Conservation (phyloP, 2,113 vertebrate genomes). For the Lagopus leucura region DNA sequence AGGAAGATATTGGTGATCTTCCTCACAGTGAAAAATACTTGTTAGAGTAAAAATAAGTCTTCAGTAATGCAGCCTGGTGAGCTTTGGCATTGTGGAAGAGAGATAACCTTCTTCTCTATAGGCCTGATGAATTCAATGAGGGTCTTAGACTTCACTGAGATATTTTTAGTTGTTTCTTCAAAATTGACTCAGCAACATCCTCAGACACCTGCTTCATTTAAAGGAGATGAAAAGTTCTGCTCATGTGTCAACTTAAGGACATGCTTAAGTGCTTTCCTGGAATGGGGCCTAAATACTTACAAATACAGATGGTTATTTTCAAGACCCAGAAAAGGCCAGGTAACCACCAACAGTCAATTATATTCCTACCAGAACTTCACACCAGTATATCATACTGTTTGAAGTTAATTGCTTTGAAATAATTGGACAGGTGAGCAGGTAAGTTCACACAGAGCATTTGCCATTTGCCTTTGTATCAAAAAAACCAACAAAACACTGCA, state of each 20-base stretch:
- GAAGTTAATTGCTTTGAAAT: constrained; percentile 73
- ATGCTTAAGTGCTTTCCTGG: constrained; percentile 11
- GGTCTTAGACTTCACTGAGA: background rate
- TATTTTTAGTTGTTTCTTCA: background rate
- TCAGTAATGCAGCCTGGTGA: background rate
- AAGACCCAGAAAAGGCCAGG: constrained; percentile 39
- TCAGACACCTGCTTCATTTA: background rate
- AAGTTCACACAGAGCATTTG: constrained; percentile 55
- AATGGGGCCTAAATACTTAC: background rate
- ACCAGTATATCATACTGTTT: constrained; percentile 40
- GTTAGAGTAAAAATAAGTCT: background rate
- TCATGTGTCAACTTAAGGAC: background rate
- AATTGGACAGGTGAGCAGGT: constrained; percentile 69
- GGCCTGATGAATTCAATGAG: background rate
- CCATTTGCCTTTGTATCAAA: constrained; percentile 40
- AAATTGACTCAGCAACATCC: background rate
- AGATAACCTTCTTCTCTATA: background rate
- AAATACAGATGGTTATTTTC: constrained; percentile 33
- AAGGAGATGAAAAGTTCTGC: background rate
- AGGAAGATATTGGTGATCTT: background rate
- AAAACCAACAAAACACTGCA: background rate
- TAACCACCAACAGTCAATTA: constrained; percentile 53
- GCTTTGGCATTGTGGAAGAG: background rate
- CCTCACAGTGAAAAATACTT: background rate
- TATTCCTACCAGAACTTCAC: constrained; percentile 33